Conservation (phyloP, 2,113 vertebrate species). For the Cebidichthys violaceus region DNA sequence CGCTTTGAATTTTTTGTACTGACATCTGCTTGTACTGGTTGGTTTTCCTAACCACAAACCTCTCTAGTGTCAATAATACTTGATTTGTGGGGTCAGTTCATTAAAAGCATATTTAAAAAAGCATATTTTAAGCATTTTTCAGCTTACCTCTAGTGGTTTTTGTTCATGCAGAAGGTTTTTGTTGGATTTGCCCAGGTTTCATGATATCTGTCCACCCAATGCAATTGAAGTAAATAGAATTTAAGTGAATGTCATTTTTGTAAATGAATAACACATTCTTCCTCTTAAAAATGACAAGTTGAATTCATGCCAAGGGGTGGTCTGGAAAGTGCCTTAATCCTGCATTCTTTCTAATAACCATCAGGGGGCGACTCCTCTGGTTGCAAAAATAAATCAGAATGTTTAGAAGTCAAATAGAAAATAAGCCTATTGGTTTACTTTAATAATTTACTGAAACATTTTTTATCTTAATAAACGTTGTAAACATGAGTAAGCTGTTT, state of each 20-base stretch:
- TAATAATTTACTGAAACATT: too few species aligned
- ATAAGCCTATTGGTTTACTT: too few species aligned
- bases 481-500: too few species aligned
- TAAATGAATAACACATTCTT: not conserved
- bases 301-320: not conserved
- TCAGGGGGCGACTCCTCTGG: not conserved
- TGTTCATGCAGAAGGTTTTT: not conserved
- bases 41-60: not conserved
- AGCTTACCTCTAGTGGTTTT: not conserved
- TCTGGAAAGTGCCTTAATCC: not conserved
- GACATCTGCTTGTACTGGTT: not conserved
- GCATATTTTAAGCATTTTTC: not conserved
- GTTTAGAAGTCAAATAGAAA: too few species aligned
- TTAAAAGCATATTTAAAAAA: not conserved
- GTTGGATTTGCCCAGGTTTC: not conserved
- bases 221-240: not conserved
- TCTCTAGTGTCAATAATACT: not conserved
- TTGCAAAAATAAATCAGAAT: not conserved
- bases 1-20: not conserved
- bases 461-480: too few species aligned
- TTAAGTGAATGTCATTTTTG: not conserved
- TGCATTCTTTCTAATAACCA: not conserved
- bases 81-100: not conserved
- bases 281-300: not conserved
- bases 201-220: not conserved